Base-by-base conservation (phyloP, 2,888 invertebrate species). In the Onthophagus sagittarius region DNA sequence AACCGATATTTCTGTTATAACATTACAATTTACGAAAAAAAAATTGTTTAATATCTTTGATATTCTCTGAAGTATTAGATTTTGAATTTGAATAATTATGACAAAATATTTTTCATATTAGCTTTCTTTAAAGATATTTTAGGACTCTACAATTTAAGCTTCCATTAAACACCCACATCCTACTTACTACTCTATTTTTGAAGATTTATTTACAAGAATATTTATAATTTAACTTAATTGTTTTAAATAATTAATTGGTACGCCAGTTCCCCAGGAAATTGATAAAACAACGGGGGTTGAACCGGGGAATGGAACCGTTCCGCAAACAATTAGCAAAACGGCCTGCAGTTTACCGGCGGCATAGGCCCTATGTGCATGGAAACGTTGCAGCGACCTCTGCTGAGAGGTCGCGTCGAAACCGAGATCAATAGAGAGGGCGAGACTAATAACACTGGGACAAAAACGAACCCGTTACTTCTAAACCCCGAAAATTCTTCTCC, bases 361-460 rank as follows among this genome's bases (percentile, higher is more conserved):
- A 23, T 23, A 53, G 11, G 11, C 9, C 11, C 39, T 53, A 53
- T 53, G 39, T 53, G 39, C 39, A 53, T 53, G 39, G 39, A 53
- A 53, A 53, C 39, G 39, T 53, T 53, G 39, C 39, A 53, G 39
- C 39, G 39, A 53, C 39, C 39, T 53, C 39, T 53, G 39, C 39
- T 53, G 39, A 53, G 39, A 53, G 63, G 15, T 63, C 15, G 63
- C 63, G 63, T 63, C 15, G 15, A 63, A 63, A 63, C 15, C 63
- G 14, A 63, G 63, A 63, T 63, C 63, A 63, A 63, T 63, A 63
- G 14, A 63, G 13, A 14, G 14, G 15, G 63, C 63, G 63, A 63
- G 15, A 63, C 63, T 63, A 63, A 63, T 63, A 15, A 63, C 14
- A 63, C 63, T 15, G 63, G 63, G n/a, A 63, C 63, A 15, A 63